A percentile compares a stretch with the other conserved stretches of the same genome.
These are phyloP conservation scores for Mellilla xanthometata DNA, from an alignment of 2,888 invertebrate genomes.

Conservation along the genomic window DNA sequence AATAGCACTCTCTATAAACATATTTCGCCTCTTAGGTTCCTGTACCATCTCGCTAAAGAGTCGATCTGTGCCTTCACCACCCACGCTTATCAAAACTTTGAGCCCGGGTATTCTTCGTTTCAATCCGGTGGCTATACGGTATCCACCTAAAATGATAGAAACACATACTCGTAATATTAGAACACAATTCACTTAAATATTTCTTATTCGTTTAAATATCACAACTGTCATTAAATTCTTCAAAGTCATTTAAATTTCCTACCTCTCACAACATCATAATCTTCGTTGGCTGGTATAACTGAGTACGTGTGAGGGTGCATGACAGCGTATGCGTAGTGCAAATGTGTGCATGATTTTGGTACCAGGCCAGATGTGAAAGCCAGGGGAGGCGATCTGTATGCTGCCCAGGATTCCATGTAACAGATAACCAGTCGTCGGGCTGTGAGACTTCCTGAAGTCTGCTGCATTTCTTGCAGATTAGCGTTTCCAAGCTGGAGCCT, in stretches of 20 bases:
- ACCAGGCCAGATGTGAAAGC: slow-evolving; percentile 85
- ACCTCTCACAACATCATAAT: slow-evolving; percentile 89
- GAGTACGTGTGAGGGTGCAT: slow-evolving; percentile 85
- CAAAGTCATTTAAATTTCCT: not conserved
- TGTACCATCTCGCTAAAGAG: slow-evolving; percentile 84
- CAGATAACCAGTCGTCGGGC: slow-evolving; percentile 83
- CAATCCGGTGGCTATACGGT: slow-evolving; percentile 86
- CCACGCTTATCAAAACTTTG: slow-evolving; percentile 88
- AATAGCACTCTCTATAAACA: slow-evolving; percentile 85
- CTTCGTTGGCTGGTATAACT: slow-evolving; percentile 85
- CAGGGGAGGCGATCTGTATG: slow-evolving; percentile 86
- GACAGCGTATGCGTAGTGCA: slow-evolving; percentile 88
- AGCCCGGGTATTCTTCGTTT: slow-evolving; percentile 86
- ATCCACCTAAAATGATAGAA: slow-evolving; percentile 87
- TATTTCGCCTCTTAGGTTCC: slow-evolving; percentile 73
- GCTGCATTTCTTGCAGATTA: slow-evolving; percentile 75
- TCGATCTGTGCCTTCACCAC: slow-evolving; percentile 86
- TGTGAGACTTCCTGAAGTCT: slow-evolving; percentile 49
- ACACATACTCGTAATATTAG: no score
- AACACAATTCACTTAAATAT: no score
- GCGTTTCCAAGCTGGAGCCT: slow-evolving; percentile 69
- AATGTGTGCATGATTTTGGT: slow-evolving; percentile 87
- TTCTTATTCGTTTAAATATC: no score
- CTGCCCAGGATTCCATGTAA: slow-evolving; percentile 86
- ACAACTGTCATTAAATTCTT: no score